These are phyloP conservation scores for Tragelaphus scriptus DNA, from an alignment of 2,113 vertebrate genomes.

Conservation along the genomic window DNA sequence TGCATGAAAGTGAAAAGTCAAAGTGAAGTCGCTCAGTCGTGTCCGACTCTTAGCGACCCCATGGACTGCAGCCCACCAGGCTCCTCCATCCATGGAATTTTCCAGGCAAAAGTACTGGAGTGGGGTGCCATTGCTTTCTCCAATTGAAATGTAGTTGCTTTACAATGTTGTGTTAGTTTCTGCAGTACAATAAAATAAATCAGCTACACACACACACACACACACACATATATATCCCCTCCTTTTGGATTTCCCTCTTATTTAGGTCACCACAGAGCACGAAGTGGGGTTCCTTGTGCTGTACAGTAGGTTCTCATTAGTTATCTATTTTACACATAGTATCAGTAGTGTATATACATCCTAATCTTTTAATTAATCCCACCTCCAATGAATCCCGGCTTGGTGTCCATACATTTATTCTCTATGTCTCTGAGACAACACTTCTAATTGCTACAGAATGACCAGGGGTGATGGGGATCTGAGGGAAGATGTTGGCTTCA, in stretches of 20 bases:
- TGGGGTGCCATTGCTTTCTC: too few species aligned
- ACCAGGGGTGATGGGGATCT: neutral
- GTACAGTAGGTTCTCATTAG: neutral
- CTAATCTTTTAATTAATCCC: neutral
- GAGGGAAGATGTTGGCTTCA: fast-evolving
- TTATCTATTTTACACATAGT: neutral
- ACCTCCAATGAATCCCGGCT: neutral
- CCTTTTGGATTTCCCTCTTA: neutral
- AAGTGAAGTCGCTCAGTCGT: too few species aligned
- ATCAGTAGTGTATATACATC: neutral
- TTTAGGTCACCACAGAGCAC: neutral
- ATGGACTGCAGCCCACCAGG: too few species aligned
- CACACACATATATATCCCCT: neutral
- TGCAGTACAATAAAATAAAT: neutral
- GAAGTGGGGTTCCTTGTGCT: neutral
- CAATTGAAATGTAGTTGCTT: neutral
- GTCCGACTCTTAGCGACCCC: too few species aligned
- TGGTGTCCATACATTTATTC: neutral
- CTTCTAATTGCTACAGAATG: neutral
- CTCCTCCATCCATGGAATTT: too few species aligned
- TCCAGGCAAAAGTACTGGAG: too few species aligned
- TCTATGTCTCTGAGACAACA: neutral
- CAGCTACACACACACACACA: neutral
- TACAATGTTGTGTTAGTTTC: neutral
- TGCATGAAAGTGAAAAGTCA: too few species aligned